Evolutionary conservation across 1,140 invertebrate genomes (phyloP).

Genomic region (Leucophenga varia): DNA sequence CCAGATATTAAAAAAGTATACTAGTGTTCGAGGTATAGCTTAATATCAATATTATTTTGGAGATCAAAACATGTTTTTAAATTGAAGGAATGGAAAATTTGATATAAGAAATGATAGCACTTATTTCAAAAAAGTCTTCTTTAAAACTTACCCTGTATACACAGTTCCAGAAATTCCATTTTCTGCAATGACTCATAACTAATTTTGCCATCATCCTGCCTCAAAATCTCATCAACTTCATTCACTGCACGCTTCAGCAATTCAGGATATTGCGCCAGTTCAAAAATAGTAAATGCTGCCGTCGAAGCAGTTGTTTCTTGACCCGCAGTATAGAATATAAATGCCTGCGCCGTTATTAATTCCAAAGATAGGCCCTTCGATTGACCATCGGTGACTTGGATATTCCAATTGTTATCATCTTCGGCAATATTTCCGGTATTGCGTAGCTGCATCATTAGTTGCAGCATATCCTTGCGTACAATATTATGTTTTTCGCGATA

Average conservation of each 20-base stretch:
- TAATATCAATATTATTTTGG: too few species aligned
- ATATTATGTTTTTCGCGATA: slow-evolving; percentile 59
- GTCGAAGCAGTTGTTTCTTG: slow-evolving; percentile 71
- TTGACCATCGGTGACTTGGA: slow-evolving; percentile 30
- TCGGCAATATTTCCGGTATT: slow-evolving; percentile 54
- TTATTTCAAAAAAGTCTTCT: too few species aligned
- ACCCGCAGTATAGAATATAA: slow-evolving; percentile 70
- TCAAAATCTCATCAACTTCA: slow-evolving; percentile 60
- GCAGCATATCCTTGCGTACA: slow-evolving; percentile 60
- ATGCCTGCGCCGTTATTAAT: slow-evolving; percentile 62
- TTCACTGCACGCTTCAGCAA: slow-evolving; percentile 61
- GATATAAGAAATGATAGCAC: too few species aligned
- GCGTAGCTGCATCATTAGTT: slow-evolving; percentile 60
- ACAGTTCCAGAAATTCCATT: slow-evolving; percentile 62
- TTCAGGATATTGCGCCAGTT: slow-evolving; percentile 62
- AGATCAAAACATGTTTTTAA: too few species aligned
- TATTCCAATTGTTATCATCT: slow-evolving; percentile 36
- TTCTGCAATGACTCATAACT: slow-evolving; percentile 61
- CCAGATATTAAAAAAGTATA: too few species aligned
- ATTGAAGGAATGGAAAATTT: too few species aligned
- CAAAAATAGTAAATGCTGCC: slow-evolving; percentile 62
- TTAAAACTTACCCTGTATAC: slow-evolving; percentile 41
- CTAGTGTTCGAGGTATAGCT: too few species aligned
- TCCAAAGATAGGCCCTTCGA: slow-evolving; percentile 53
- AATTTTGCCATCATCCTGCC: slow-evolving; percentile 55